Percentiles rank a stretch among this genome's conserved stretches.
Evolutionary conservation across 1,140 invertebrate genomes (phyloP).

Genomic region (Polyergus mexicanus): DNA sequence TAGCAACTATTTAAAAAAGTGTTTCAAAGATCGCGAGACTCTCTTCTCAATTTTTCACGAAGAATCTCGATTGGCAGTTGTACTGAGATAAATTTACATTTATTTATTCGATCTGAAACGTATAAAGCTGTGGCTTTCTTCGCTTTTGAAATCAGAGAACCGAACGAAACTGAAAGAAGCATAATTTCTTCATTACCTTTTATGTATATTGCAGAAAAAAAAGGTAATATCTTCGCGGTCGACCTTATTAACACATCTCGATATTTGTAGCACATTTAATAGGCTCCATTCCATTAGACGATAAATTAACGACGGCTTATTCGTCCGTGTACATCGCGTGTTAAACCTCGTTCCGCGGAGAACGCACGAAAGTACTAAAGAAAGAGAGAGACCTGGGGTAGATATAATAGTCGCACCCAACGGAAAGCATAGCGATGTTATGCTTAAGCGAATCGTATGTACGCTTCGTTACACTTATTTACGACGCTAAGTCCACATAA

Average conservation of each 20-base stretch:
- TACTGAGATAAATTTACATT: background rate
- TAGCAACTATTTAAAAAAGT: background rate
- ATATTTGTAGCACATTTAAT: slow-evolving; percentile 34
- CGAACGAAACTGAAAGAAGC: background rate
- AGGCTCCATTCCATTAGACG: background rate
- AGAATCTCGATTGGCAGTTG: background rate
- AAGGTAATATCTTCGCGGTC: background rate
- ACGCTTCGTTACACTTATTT: slow-evolving; percentile 73
- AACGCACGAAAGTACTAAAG: slow-evolving; percentile 1
- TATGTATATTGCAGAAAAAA: background rate
- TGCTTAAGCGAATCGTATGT: slow-evolving; percentile 64
- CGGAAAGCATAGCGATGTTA: slow-evolving; percentile 57
- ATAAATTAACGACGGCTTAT: slow-evolving; percentile 56
- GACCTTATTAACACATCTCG: slow-evolving; percentile 12
- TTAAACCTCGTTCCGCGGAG: background rate
- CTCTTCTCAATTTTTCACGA: background rate
- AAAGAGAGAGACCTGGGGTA: background rate
- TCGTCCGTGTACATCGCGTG: slow-evolving; percentile 36
- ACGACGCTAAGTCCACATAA: slow-evolving; percentile 59
- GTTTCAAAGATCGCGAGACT: background rate
- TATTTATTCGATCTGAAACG: background rate
- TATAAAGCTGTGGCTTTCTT: background rate
- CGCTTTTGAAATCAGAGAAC: background rate
- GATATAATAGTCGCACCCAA: slow-evolving; percentile 39
- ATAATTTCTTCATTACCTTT: background rate